Evolutionary conservation across 2,113 vertebrate species (phyloP), one percentile per base, ranked within the genome.

Genomic region (Sinocyclocheilus grahami): DNA sequence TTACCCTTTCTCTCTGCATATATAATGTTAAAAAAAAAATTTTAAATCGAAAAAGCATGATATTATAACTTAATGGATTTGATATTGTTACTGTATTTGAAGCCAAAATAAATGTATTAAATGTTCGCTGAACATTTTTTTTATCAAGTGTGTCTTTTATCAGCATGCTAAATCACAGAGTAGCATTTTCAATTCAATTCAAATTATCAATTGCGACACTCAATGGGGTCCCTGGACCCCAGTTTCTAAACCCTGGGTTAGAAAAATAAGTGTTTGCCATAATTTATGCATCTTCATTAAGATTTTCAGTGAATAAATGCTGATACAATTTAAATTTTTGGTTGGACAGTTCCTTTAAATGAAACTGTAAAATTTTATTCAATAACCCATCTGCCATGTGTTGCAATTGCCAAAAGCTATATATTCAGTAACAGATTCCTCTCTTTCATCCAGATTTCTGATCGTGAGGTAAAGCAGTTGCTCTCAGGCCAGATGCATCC

Each of bases 401-500:
- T 20, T 51, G 42, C 42, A 51, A 39, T 74, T 5, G 30, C 48
- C 67, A 74, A 74, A 72, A 55, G 82, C 67, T 74, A 42, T 83
- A 24, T 53, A 74, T 39, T 42, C 12, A 14, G 48, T 39, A 24
- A 55, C 18, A 27, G 51, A 74, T 39, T 11, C 11, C 13, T 83
- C 22, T 1, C 13, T 58, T 74, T 74, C 12, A 11, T 33, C 18
- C 3, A 72, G 67, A 72, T 83, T 83, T 82, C 6, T 0, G 46
- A 71, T 71, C 12, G 67, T 84, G 51, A 74, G 67, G 20, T 33
- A 74, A 72, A 72, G 22, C 51, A 58, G 67, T 74, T 74, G 9
- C 46, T 24, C 11, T 46, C 7, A 65, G 60, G 46, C 27, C 63
- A 82, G 46, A 33, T 69, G 46, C 30, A 24, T 37, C n/a, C 65